Percentiles rank a stretch among this genome's conserved stretches.
phyloP scores from a whole-genome alignment of 2,797 vertebrate species.

The Chaetodon trifasciatus region DNA sequence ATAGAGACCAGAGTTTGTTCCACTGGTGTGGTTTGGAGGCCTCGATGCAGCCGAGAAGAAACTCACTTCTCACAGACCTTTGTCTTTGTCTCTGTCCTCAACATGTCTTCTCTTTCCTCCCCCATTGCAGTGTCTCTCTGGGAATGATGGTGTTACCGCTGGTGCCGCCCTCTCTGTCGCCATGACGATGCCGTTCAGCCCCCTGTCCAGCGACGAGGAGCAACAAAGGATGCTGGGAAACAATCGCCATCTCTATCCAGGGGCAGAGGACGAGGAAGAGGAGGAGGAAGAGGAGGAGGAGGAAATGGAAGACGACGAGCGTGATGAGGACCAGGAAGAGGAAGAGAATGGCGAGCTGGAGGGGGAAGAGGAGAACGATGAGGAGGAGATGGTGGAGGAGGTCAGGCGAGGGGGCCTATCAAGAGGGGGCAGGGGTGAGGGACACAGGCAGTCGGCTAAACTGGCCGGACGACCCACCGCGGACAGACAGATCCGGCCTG shows the following conservation, averaged over 20 bases:
- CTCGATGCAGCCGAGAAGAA: neutral
- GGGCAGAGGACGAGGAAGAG: conserved; percentile 91
- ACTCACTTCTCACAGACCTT: conserved; percentile 6
- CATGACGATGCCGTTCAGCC: conserved; percentile 95
- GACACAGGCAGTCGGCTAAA: conserved; percentile 80
- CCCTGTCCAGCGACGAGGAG: conserved; percentile 94
- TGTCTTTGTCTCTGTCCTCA: conserved; percentile 30
- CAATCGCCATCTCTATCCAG: conserved; percentile 91
- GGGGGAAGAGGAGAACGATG: conserved; percentile 82
- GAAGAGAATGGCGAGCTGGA: conserved; percentile 83
- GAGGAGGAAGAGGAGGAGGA: conserved; percentile 92
- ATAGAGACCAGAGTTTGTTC: conserved; percentile 57
- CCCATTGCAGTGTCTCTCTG: conserved; percentile 70
- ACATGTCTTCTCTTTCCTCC: conserved; percentile 28
- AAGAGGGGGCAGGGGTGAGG: conserved; percentile 75
- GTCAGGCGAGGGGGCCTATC: conserved; percentile 74
- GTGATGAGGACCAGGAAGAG: conserved; percentile 79
- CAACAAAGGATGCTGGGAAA: conserved; percentile 90
- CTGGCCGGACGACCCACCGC: conserved; percentile 64
- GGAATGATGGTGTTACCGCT: conserved; percentile 88
- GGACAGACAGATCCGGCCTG: conserved; percentile 76
- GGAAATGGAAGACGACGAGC: conserved; percentile 87
- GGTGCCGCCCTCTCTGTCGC: conserved; percentile 81
- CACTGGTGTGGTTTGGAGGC: neutral
- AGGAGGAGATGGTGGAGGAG: conserved; percentile 79